phyloP scores from a whole-genome alignment of 2,797 vertebrate genomes.

The Coranthus polyacanthus region DNA sequence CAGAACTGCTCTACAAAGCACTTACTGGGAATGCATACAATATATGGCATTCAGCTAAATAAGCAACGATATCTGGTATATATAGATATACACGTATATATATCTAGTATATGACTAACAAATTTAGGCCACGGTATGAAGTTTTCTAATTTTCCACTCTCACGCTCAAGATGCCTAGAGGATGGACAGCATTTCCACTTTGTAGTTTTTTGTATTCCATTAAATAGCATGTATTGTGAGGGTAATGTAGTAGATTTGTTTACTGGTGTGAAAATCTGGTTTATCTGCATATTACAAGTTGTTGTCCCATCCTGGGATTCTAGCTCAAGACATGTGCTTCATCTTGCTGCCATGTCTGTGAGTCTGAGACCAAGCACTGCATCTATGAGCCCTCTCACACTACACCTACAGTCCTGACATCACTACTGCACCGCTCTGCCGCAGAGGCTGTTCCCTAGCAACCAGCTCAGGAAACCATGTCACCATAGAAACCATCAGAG shows the following conservation, averaged over 20 bases:
- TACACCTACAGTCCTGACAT: slow-evolving; percentile 85
- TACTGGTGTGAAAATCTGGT: slow-evolving; percentile 32
- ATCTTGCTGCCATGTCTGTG: slow-evolving; percentile 44
- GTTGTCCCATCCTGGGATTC: slow-evolving; percentile 22
- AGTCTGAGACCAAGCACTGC: slow-evolving; percentile 63
- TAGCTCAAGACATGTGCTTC: slow-evolving; percentile 53
- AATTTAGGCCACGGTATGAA: slow-evolving; percentile 3
- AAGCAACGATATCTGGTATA: neutral
- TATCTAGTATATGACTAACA: neutral
- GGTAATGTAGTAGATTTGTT: slow-evolving; percentile 39
- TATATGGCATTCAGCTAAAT: neutral
- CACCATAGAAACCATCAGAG: slow-evolving; percentile 88
- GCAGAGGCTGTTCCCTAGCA: slow-evolving; percentile 94
- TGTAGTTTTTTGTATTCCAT: neutral
- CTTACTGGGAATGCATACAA: neutral
- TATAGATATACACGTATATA: too few relatives aligned
- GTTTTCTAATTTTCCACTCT: neutral
- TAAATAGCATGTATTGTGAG: slow-evolving; percentile 15
- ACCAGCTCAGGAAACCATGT: slow-evolving; percentile 89
- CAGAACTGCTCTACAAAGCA: slow-evolving; percentile 20
- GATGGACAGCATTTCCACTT: neutral
- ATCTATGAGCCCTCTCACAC: slow-evolving; percentile 61
- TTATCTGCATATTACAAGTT: slow-evolving; percentile 6
- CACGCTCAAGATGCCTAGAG: neutral
- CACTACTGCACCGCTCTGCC: slow-evolving; percentile 84